Evolutionary conservation across 1,140 invertebrate genomes (phyloP), one percentile per base, ranked within the genome.

Genomic region (Zaprionus kolodkinae): DNA sequence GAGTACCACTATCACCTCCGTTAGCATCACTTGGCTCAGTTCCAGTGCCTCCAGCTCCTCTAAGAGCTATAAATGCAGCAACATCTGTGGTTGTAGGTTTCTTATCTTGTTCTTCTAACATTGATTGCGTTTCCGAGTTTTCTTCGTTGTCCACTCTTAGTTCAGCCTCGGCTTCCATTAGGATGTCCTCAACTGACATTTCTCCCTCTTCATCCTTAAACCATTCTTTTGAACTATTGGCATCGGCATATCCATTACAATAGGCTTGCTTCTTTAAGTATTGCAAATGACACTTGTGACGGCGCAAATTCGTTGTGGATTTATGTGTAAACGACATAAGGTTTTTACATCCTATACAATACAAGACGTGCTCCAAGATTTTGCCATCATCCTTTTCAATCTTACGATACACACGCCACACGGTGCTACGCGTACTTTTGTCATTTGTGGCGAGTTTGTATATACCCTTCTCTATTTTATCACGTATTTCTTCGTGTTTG

Each of bases 321-420:
- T 83, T 87, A 50, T 87, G 83, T 7, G 72, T 68, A 21, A 87
- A 87, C 21, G 84, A 87, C 76, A 77, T 79, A 4, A 87, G 38
- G n/a, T 71, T 73, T 21, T 79, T 83, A 30, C 83, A 87, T 11
- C 84, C 79, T 10, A 57, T 78, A 30, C 83, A 87, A 63, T 60
- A 88, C 10, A 87, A 71, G 7, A 82, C 69, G 43, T 82, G 43
- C 6, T 88, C 83, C 40, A 87, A 63, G 30, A 80, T 40, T 54
- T 63, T 79, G 11, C 83, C 83, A 56, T 87, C 83, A 17, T 87
- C 83, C 36, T 72, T 87, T 50, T 77, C 56, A 55, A 87, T 88
- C 43, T 77, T 87, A 17, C 70, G 68, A 33, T 87, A 87, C 33
- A 87, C 76, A n/a, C 67, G 79, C 83, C 83, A 87, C 5, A 87